Evolutionary conservation across 35 echinoderm and acorn worm genomes (phyloP), one percentile per base, ranked within the genome.

Genomic region (Ophioderma brevispina): DNA sequence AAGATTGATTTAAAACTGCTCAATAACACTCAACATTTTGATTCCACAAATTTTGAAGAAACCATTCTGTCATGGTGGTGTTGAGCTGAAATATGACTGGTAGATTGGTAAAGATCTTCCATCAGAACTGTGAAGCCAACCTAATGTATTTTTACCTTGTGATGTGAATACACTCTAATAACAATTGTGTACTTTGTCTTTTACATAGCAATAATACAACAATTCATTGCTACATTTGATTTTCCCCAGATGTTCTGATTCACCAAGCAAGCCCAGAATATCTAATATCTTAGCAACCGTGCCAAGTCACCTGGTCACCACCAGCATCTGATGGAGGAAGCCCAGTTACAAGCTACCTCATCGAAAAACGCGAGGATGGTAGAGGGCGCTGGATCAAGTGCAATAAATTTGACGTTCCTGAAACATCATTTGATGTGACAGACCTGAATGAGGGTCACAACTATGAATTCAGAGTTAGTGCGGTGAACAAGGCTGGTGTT

Each of bases 261-360:
- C 92, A 40, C 96, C 96, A 49, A 86, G 92, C 37, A 89, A 88
- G 49, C 96, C 96, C 19, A 36, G 87, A 32, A 41, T 90, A 23
- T 56, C 89, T 5, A 81, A 77, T 77, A 84, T 91, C 35, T 81
- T 90, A 25, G 81, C 84, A 21, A 25, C 85, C 92, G 25, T 76
- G 90, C 25, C 38, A 33, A 0, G 78, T 98, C 30, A 83, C 80
- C 3, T 98, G 96, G 96, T 52, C 87, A 59, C 38, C 92, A 76
- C 92, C 96, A 6, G 75, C 81, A 31, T 91, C 89, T 40, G 89
- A 98, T 79, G 96, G 96, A 42, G 96, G 96, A 8, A 94, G 92
- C 40, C 92, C 96, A 0, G 40, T 98, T 75, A 98, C 89, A 1
- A 81, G 84, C 36, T 94, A 98, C 77, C 75, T 89, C 46, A 87